Evolutionary conservation across 2,797 vertebrate genomes (phyloP).

Genomic region (Silurus aristotelis): DNA sequence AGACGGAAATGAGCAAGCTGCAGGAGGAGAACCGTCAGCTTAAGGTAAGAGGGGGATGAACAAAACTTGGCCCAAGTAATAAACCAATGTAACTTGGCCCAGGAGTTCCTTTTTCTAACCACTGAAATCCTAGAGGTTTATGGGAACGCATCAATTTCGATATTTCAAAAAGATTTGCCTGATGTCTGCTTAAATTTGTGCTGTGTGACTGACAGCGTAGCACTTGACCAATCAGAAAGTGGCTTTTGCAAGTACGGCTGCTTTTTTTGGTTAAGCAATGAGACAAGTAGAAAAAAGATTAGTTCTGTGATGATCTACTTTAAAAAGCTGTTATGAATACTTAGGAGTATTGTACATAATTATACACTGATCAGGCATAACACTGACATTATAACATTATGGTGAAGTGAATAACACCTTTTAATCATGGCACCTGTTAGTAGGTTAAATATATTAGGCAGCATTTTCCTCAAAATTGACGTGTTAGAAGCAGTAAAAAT

Average conservation of each 20-base stretch:
- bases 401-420: no score
- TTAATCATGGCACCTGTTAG: no score
- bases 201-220: background rate
- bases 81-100: background rate
- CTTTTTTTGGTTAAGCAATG: background rate
- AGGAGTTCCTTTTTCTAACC: background rate
- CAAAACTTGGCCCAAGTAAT: background rate
- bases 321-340: background rate
- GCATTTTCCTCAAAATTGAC: no score
- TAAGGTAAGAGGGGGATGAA: conserved; percentile 73
- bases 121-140: conserved; percentile 8
- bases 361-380: no score
- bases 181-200: background rate
- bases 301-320: background rate
- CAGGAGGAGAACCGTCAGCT: conserved; percentile 91
- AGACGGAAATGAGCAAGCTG: conserved; percentile 86
- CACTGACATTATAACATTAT: no score
- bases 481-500: no score
- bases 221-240: background rate
- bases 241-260: background rate
- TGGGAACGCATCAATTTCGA: background rate
- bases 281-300: background rate
- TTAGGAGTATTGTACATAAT: background rate
- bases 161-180: background rate
- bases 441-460: no score